Evolutionary conservation across 2,797 vertebrate genomes (phyloP).

Genomic region (Rousettus madagascariensis): DNA sequence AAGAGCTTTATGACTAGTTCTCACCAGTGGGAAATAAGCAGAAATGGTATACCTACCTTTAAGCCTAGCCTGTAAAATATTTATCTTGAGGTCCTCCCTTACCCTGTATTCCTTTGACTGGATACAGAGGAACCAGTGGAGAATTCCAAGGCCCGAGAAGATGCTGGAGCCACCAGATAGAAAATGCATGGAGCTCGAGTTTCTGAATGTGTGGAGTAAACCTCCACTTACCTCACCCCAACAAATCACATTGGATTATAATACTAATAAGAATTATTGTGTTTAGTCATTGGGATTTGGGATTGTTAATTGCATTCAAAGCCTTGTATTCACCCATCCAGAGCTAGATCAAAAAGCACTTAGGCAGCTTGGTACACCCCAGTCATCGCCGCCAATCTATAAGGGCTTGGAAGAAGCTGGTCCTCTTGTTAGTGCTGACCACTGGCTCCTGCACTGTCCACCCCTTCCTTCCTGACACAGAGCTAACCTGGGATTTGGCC

Average conservation of each 20-base stretch:
- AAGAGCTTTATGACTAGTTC: neutral
- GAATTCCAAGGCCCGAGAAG: neutral
- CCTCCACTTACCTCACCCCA: neutral
- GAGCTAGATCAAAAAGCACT: neutral
- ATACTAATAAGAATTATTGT: slow-evolving; percentile 10
- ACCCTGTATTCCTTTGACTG: neutral
- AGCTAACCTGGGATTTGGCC: neutral
- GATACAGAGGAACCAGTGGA: neutral
- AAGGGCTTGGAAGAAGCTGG: neutral
- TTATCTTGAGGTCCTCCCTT: neutral
- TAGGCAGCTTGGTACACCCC: neutral
- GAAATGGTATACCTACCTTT: neutral
- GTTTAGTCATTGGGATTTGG: neutral
- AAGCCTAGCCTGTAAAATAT: neutral
- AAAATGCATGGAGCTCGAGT: neutral
- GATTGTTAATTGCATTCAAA: neutral
- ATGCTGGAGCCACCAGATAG: neutral
- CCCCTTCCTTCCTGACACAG: neutral
- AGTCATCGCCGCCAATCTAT: neutral
- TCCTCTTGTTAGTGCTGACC: neutral
- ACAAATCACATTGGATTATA: neutral
- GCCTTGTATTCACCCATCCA: neutral
- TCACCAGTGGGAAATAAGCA: neutral
- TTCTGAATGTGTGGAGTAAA: neutral
- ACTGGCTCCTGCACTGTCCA: neutral